phyloP scores from a whole-genome alignment of 2,888 invertebrate species.

The Lasiommata megera region DNA sequence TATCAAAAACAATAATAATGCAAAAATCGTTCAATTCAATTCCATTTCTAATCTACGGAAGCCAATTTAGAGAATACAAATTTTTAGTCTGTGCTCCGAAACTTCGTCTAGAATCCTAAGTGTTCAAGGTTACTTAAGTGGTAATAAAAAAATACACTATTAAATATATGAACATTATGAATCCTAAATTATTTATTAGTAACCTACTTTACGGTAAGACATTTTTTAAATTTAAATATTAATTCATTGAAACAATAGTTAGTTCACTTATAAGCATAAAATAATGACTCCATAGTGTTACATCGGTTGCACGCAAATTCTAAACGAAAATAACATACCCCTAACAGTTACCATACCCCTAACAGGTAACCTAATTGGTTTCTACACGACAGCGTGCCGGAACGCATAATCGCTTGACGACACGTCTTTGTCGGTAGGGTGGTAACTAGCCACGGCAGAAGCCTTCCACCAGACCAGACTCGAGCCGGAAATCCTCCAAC shows the following conservation, averaged over 20 bases:
- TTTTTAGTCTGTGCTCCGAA: constrained; percentile 28
- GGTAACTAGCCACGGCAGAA: too few species aligned
- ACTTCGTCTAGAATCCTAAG: constrained; percentile 38
- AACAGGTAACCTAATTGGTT: too few species aligned
- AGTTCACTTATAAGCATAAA: constrained; percentile 4
- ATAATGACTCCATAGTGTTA: background rate
- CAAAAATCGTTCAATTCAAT: constrained; percentile 25
- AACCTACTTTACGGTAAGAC: constrained; percentile 61
- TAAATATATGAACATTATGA: constrained; percentile 50
- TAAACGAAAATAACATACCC: background rate
- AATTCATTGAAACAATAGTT: constrained; percentile 19
- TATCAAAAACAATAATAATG: constrained; percentile 15
- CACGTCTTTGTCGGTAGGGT: too few species aligned
- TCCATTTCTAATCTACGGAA: constrained; percentile 43
- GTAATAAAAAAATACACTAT: constrained; percentile 46
- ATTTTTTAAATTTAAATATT: constrained; percentile 22
- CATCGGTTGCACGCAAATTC: background rate
- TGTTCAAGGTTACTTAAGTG: constrained; percentile 35
- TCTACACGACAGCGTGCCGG: too few species aligned
- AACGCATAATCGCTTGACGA: too few species aligned
- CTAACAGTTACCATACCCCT: too few species aligned
- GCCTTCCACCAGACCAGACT: too few species aligned
- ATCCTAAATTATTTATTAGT: constrained; percentile 38
- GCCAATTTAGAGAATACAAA: constrained; percentile 42
- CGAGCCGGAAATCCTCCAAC: too few species aligned